Evolutionary conservation across 2,797 vertebrate species (phyloP).

Genomic region (Artibeus jamaicensis): DNA sequence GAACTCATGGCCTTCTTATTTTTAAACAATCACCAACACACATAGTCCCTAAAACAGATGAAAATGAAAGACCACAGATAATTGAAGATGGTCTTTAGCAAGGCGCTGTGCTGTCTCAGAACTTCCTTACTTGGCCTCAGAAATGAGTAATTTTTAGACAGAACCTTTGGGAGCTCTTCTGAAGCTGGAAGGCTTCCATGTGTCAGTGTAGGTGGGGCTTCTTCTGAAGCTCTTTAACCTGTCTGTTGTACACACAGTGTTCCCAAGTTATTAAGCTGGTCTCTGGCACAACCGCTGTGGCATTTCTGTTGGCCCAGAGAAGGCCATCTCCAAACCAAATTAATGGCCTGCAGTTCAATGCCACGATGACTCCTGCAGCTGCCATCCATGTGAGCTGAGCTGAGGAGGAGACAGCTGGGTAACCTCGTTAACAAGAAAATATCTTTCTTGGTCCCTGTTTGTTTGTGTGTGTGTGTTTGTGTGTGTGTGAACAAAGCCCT

Average conservation of each 20-base stretch:
- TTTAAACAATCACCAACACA: slow-evolving; percentile 10
- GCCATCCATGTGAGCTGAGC: not conserved
- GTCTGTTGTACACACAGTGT: slow-evolving; percentile 9
- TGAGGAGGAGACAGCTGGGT: not conserved
- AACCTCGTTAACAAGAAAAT: slow-evolving; percentile 20
- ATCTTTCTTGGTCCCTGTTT: not conserved
- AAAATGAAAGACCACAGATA: not conserved
- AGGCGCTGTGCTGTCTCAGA: not conserved
- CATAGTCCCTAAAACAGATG: slow-evolving; percentile 21
- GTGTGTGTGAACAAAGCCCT: not conserved
- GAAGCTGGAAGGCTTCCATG: not conserved
- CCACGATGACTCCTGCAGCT: not conserved
- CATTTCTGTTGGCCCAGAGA: not conserved
- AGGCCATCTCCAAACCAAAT: slow-evolving; percentile 42
- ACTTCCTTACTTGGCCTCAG: not conserved
- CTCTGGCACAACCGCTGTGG: not conserved
- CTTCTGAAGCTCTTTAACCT: slow-evolving; percentile 40
- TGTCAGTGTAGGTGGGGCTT: not conserved
- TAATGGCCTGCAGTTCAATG: slow-evolving; percentile 19
- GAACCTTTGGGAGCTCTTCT: not conserved
- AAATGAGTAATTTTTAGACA: not conserved
- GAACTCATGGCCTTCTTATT: not conserved
- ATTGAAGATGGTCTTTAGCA: slow-evolving; percentile 11
- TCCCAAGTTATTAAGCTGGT: not conserved
- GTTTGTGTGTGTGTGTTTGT: too few relatives aligned